Percentiles rank a stretch among this genome's conserved stretches.
These are phyloP conservation scores for Platorchestia sp. DNA, from an alignment of 1,140 invertebrate genomes.

Conservation along the genomic window DNA sequence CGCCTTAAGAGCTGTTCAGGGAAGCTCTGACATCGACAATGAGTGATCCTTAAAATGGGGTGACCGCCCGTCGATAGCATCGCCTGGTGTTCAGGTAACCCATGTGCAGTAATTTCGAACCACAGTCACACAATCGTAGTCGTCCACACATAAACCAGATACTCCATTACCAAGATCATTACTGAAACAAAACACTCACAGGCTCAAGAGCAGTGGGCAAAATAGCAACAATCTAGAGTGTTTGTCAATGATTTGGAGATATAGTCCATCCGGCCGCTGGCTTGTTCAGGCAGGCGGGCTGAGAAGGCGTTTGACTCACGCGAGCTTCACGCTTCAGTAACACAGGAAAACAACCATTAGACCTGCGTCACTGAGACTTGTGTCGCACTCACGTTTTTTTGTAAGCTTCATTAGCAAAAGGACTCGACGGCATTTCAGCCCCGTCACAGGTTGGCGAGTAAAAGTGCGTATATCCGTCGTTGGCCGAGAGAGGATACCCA, in stretches of 20 bases:
- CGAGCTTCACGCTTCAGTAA: not conserved
- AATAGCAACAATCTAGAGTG: not conserved
- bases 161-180: not conserved
- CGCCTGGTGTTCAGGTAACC: not conserved
- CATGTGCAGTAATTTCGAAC: not conserved
- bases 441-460: not conserved
- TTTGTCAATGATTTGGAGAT: not conserved
- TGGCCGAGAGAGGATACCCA: not conserved
- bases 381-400: not conserved
- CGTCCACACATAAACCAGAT: not conserved
- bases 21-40: not conserved
- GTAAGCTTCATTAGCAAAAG: not conserved
- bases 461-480: not conserved
- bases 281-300: not conserved
- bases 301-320: not conserved
- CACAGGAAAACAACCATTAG: not conserved
- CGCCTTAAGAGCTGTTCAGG: not conserved
- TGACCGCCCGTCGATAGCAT: too few species aligned
- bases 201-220: not conserved
- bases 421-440: not conserved
- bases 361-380: not conserved
- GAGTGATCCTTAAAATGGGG: not conserved
- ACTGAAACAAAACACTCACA: not conserved
- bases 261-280: not conserved
- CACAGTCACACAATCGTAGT: not conserved